phyloP scores from a whole-genome alignment of 2,113 vertebrate species.

The Macrotus californicus region DNA sequence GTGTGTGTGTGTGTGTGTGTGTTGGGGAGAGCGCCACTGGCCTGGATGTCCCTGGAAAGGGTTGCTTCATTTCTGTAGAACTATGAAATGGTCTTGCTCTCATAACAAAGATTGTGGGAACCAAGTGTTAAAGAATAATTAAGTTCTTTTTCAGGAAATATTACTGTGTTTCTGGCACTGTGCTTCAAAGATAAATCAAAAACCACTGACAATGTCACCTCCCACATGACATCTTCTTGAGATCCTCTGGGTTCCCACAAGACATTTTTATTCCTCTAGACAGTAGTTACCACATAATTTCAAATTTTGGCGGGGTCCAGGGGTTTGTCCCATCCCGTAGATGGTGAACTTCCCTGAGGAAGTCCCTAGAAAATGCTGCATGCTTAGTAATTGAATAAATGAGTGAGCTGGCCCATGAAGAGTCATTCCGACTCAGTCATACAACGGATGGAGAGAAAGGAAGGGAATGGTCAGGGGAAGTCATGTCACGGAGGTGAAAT shows the following conservation, averaged over 20 bases:
- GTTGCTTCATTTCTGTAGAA: not conserved
- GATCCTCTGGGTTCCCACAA: not conserved
- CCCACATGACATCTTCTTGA: not conserved
- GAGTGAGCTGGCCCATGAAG: not conserved
- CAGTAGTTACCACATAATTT: not conserved
- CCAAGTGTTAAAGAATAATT: not conserved
- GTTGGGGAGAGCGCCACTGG: not conserved
- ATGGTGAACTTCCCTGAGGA: not conserved
- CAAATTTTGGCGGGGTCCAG: not conserved
- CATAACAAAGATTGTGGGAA: not conserved
- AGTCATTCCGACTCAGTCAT: not conserved
- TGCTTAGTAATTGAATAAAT: not conserved
- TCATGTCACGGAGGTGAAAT: not conserved
- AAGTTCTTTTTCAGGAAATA: not conserved
- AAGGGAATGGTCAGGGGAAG: not conserved
- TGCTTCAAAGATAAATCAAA: not conserved
- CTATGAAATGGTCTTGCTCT: not conserved
- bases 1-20: accelerated
- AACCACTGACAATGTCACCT: not conserved
- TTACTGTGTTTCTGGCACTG: not conserved
- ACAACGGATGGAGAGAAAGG: not conserved
- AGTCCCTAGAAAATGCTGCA: not conserved
- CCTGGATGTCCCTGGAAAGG: not conserved
- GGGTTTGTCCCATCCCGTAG: not conserved
- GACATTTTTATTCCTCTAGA: not conserved